phyloP scores from a whole-genome alignment of 2,888 invertebrate species.

The Euproctis similis region DNA sequence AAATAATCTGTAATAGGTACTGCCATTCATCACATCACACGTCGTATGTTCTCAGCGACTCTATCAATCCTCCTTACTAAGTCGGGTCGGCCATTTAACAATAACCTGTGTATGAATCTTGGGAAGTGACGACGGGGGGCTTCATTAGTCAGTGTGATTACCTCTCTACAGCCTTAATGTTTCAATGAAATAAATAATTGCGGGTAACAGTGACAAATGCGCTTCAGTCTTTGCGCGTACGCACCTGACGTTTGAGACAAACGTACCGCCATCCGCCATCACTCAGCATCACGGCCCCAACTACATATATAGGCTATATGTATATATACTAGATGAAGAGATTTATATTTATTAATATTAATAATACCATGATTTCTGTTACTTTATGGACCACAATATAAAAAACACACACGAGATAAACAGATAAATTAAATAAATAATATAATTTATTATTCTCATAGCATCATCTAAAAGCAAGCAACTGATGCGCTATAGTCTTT shows the following conservation, averaged over 20 bases:
- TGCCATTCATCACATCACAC: slow-evolving; percentile 37
- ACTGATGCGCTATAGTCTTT: too few relatives aligned
- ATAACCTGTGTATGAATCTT: slow-evolving; percentile 56
- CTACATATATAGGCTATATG: too few relatives aligned
- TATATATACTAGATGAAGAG: slow-evolving; percentile 63
- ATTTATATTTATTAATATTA: slow-evolving; percentile 67
- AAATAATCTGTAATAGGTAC: slow-evolving; percentile 32
- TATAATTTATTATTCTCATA: slow-evolving; percentile 15
- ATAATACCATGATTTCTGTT: slow-evolving; percentile 35
- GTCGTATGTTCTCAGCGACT: slow-evolving; percentile 51
- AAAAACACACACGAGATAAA: slow-evolving; percentile 15
- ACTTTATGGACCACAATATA: slow-evolving; percentile 23
- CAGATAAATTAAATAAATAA: slow-evolving; percentile 10
- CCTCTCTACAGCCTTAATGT: slow-evolving; percentile 69
- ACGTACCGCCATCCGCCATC: slow-evolving; percentile 52
- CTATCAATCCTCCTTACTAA: slow-evolving; percentile 42
- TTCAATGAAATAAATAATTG: slow-evolving; percentile 75
- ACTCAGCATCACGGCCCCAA: slow-evolving; percentile 57
- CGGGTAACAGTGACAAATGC: slow-evolving; percentile 73
- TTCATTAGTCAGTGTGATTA: slow-evolving; percentile 75
- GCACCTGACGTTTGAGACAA: slow-evolving; percentile 64
- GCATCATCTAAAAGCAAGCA: slow-evolving; percentile 9
- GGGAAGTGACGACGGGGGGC: slow-evolving; percentile 72
- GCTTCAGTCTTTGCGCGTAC: slow-evolving; percentile 55
- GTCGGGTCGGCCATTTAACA: slow-evolving; percentile 40